A percentile compares a stretch with the other conserved stretches of the same genome.
These are phyloP conservation scores for Dendrocincla tyrannina DNA, from an alignment of 2,797 vertebrate species.

Conservation along the genomic window DNA sequence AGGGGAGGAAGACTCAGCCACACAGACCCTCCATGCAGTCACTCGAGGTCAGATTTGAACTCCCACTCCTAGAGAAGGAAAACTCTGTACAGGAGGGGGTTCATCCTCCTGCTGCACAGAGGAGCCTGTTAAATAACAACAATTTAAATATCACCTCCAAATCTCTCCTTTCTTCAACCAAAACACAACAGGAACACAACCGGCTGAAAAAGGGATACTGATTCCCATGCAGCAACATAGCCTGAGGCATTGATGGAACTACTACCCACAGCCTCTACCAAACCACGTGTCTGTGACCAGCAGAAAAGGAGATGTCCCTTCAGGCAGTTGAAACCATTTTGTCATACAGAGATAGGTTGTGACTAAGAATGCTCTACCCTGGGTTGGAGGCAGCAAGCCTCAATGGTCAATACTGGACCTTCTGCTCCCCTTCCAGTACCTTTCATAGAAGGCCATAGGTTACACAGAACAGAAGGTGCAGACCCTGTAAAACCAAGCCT, in stretches of 20 bases:
- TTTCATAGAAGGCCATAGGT: accelerated
- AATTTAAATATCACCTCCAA: neutral
- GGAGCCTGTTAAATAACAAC: neutral
- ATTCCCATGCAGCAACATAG: neutral
- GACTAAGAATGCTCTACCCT: neutral
- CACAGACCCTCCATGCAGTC: accelerated
- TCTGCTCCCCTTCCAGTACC: neutral
- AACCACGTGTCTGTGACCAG: neutral
- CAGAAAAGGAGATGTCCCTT: neutral
- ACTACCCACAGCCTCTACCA: neutral
- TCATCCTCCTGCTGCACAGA: neutral
- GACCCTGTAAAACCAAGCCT: neutral
- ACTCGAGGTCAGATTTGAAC: neutral
- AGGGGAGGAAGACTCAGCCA: neutral
- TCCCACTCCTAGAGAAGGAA: neutral
- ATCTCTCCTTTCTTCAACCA: neutral
- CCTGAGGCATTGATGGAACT: neutral
- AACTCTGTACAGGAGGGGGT: neutral
- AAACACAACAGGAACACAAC: neutral
- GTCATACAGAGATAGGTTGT: neutral
- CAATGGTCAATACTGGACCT: neutral
- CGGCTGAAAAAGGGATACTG: neutral
- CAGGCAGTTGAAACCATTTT: neutral
- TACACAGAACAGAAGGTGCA: neutral
- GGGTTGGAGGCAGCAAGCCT: neutral